Evolutionary conservation across 2,888 invertebrate genomes (phyloP), one percentile per base, ranked within the genome.

Genomic region (Ganaspis brasiliensis): DNA sequence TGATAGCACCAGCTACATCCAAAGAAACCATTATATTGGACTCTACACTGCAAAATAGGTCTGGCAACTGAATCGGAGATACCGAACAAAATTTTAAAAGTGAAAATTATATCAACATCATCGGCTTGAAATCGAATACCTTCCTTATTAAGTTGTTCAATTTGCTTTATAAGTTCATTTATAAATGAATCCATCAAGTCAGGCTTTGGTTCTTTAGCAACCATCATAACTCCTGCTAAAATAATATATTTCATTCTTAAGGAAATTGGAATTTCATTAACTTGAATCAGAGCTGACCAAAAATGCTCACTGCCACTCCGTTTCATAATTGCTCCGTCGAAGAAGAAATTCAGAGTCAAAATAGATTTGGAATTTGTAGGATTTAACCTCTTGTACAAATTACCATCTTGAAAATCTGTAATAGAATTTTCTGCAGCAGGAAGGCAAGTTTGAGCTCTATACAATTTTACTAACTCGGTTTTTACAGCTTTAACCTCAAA

Each of bases 291-390:
- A 12, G 61, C 12, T 40, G 63, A 31, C 77, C 77, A 77, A 35
- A 74, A 72, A n/a, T 56, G 12, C 2, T 71, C 12, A 16, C 26
- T 63, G 31, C 56, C 63, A 63, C 72, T 74, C 6, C 56, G 63
- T 56, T 74, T 72, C n/a, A 77, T 72, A 1, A 72, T 74, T 10
- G 74, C 74, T 12, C 77, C 74, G 45, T 77, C 77, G n/a, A 74
- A 31, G 56, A 74, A 72, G 14, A 77, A 52, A 74, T 74, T 77
- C 6, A 59, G 21, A 10, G 77, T 45, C 0, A 76, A n/a, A 26
- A 61, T n/a, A 21, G 24, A 19, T 16, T 3, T 67, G 2, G 2
- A 45, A 24, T 67, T 40, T 37, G 35, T 67, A 2, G 21, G 37
- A 31, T 40, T 67, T 40, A 70, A 45, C 1, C 35, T 70, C 19